phyloP scores from a whole-genome alignment of 2,797 vertebrate species.

The Neomorphus geoffroyi region DNA sequence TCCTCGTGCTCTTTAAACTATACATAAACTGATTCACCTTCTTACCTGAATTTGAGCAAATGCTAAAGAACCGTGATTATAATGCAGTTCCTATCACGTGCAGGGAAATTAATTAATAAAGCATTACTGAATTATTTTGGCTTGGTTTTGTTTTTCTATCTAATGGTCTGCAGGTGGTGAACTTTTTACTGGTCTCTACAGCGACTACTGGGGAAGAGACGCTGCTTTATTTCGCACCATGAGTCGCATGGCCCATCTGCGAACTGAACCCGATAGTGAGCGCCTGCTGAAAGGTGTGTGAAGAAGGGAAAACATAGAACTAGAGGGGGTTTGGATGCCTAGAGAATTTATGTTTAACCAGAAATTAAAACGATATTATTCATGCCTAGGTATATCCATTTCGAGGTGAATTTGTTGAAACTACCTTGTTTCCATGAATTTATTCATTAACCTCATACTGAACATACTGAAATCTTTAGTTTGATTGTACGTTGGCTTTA shows the following conservation, averaged over 20 bases:
- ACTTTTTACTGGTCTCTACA: constrained; percentile 91
- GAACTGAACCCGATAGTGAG: constrained; percentile 90
- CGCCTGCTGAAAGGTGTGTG: constrained; percentile 87
- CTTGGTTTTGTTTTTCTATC: neutral
- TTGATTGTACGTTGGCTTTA: neutral
- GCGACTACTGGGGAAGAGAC: constrained; percentile 96
- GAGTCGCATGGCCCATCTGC: constrained; percentile 83
- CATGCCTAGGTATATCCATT: neutral
- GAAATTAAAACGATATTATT: neutral
- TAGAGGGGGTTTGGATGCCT: neutral
- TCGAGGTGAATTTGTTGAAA: neutral
- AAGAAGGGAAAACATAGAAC: neutral
- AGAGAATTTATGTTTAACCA: neutral
- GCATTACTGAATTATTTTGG: neutral
- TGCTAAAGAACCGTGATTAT: neutral
- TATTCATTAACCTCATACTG: neutral
- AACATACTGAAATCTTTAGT: neutral
- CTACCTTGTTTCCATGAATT: neutral
- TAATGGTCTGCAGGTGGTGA: constrained; percentile 80
- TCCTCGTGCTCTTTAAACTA: neutral
- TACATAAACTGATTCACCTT: neutral
- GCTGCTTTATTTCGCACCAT: constrained; percentile 87
- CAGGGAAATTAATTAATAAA: neutral
- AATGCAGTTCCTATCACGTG: neutral
- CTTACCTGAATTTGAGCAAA: neutral